phyloP scores from a whole-genome alignment of 1,140 invertebrate genomes.

The Papilio helenus region DNA sequence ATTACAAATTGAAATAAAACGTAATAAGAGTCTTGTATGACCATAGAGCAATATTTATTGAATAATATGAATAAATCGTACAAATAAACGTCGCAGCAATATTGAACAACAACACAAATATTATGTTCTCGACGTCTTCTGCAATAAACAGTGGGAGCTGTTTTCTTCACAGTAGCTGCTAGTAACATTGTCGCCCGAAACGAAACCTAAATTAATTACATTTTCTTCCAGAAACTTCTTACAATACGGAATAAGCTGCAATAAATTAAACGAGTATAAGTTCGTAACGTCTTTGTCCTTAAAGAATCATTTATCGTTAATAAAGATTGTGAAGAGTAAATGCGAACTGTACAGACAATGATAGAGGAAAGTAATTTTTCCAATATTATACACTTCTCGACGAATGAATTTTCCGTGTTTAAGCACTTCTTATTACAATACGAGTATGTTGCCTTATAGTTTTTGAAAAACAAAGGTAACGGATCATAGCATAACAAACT shows the following conservation, averaged over 20 bases:
- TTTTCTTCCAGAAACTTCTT: slow-evolving; percentile 63
- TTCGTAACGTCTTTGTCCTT: not conserved
- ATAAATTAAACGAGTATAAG: slow-evolving; percentile 39
- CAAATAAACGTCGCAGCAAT: not conserved
- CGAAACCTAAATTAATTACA: slow-evolving; percentile 57
- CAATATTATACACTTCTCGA: not conserved
- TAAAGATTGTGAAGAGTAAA: not conserved
- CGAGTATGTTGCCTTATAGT: no score
- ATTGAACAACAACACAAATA: slow-evolving; percentile 16
- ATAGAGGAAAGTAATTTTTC: not conserved
- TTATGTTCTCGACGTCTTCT: not conserved
- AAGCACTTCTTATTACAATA: no score
- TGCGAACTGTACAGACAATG: not conserved
- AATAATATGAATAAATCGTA: slow-evolving; percentile 1
- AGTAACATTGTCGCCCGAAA: slow-evolving; percentile 44
- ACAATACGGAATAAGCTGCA: slow-evolving; percentile 65
- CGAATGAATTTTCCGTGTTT: not conserved
- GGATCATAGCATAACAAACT: not conserved
- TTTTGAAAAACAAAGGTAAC: no score
- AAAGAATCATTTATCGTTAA: not conserved
- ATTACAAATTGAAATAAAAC: not conserved
- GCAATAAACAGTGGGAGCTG: slow-evolving; percentile 15
- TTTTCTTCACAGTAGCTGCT: slow-evolving; percentile 18
- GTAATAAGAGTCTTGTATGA: not conserved
- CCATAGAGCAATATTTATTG: slow-evolving; percentile 4